Evolutionary conservation across 1,140 invertebrate genomes (phyloP), one percentile per base, ranked within the genome.

Genomic region (Melipona quadrifasciata): DNA sequence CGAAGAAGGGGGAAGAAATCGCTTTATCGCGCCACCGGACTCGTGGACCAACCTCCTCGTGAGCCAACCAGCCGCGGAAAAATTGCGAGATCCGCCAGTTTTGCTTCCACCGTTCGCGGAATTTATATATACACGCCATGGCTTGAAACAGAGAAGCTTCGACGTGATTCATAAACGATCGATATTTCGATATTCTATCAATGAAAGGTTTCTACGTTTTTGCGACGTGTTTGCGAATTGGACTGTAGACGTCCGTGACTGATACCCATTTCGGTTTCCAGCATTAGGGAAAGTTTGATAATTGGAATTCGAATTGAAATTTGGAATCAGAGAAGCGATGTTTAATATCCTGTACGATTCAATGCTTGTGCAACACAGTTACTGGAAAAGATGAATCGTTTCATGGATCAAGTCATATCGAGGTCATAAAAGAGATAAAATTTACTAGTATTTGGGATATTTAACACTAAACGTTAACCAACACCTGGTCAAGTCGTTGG

Each of bases 1-100:
- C 55, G 73, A 65, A 70, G 84, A 85, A 90, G 68, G 85, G 89
- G 80, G 77, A 88, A 88, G 86, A 91, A 90, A 91, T 90, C 87
- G 83, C 84, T 91, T 91, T 89, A 90, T 91, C 89, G 91, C 85
- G 86, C 89, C 89, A 89, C 84, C 39, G n/a, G 65, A 11, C 61
- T 79, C 31, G 80, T 64, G 76, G 67, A 24, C 58, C 17, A 53
- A 58, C 57, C 51, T 16, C 57, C 51, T 16, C 31, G 39, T 47
- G 39, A 16, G 24, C 58, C 34, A n/a, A 1, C n/a, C 39, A n/a
- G 57, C 10, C 27, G 27, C 53, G 61, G 71, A 89, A 80, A 88
- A 86, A 80, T 88, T 67, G 8, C 27, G 14, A 70, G 24, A 34
- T 3, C 31, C 24, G 11, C 24, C 12, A 72, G 19, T 70, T 57